Base-by-base conservation (phyloP, 2,888 invertebrate species). In the Mechanitis messenoides region DNA sequence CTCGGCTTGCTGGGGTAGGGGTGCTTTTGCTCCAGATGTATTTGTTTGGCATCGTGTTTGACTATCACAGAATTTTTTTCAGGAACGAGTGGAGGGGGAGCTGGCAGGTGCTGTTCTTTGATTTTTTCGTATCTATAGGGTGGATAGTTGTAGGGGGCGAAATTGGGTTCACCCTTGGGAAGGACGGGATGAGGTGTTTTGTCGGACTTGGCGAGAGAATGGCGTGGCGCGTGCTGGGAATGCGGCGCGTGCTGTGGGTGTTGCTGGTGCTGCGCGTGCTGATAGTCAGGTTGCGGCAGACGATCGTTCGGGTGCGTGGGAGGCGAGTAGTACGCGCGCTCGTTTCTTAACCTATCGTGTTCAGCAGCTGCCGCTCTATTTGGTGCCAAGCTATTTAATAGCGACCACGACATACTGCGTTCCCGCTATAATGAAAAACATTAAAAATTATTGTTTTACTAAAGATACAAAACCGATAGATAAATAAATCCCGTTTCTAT, bases 51-150 rank as follows among this genome's bases (percentile, higher is more conserved):
- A 74, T 94, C 95, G 80, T 95, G 94, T 78, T 95, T 95, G 65
- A 95, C 95, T 80, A 95, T 95, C 78, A 95, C 95, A 75, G 94
- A 93, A 81, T 92, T 94, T 81, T 94, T 94, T 81, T 95, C 95
- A 72, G 92, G 92, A 70, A 94, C 89, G 62, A 94, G 83, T 4
- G 93, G 93, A 59, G 94, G 93, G 28, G 93, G 93, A 68, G 93
- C 94, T 63, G 93, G 92, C 61, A 94, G 82, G 69, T 91, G 87
- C 77, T 92, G 92, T 69, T 90, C 88, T 80, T 92, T 92, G 62
- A 91, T 88, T 81, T 93, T 93, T 73, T 92, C 92, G 76, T 94
- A 93, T 46, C 89, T 82, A 74, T 93, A 92, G 61, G 91, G 82
- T 63, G 92, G 91, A 79, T 94, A 94, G 73, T 92, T 92, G 81